Base-by-base conservation (phyloP, 2,113 vertebrate genomes). In the Semnopithecus entellus region DNA sequence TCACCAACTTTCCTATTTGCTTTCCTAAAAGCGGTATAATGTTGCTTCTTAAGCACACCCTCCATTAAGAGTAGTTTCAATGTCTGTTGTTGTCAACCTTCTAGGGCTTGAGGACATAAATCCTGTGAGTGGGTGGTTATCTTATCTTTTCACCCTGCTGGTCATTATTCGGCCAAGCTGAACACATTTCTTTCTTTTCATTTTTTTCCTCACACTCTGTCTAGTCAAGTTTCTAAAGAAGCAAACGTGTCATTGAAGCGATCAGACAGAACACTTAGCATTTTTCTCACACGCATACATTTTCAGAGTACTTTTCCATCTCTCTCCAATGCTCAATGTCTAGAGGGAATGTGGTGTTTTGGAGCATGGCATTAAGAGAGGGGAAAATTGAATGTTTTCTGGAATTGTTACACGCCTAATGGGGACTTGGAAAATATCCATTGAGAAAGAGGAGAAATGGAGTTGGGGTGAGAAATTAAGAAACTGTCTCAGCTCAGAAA, bases 131-230 rank as follows among this genome's bases (percentile, higher is more conserved):
- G 48, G 64, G 32, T 95, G 38, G 55, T 90, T 94, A 86, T 43
- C 78, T 95, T 94, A 94, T 91, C 89, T 97, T 94, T 89, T 95
- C 48, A 88, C 55, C 18, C 90, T 92, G 20, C 35, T 95, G 95
- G 90, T 88, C 90, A 92, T 92, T 95, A 88, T 94, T 96, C 93
- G 96, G 98, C 82, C 90, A 90, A 88, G 72, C 84, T 94, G 25
- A 91, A 96, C 43, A 90, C n/a, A 83, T 92, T 81, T 87, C 76
- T 92, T 57, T 59, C 83, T 94, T 96, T 95, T 87, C 75, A 76
- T 64, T 88, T 81, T 94, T 82, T 38, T 14, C 27, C 55, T 84
- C 43, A 81, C 22, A 73, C 78, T 35, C 79, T 75, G 43, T 92
- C 78, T 93, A 92, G 91, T 90, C 59, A 64, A 64, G 84, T 85